These are phyloP conservation scores for Geotrupes spiniger DNA, from an alignment of 2,888 invertebrate species.

Conservation along the genomic window DNA sequence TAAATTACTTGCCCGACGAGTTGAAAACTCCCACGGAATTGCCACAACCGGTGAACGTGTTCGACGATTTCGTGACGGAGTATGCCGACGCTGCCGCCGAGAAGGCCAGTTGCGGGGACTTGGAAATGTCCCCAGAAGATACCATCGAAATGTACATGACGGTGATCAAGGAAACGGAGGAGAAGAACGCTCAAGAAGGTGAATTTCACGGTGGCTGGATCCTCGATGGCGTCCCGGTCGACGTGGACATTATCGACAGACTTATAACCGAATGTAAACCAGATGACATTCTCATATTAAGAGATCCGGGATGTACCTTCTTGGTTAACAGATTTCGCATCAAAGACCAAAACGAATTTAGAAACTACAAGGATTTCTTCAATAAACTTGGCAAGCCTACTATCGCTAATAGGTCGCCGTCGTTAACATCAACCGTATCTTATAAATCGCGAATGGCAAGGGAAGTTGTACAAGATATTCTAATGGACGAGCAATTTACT, in stretches of 20 bases:
- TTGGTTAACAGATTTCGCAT: constrained; percentile 39
- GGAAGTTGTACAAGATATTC: constrained; percentile 28
- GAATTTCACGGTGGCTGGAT: constrained; percentile 56
- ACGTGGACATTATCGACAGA: constrained; percentile 52
- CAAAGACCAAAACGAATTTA: constrained; percentile 33
- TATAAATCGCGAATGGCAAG: constrained; percentile 23
- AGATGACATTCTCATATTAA: constrained; percentile 57
- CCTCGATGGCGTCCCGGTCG: constrained; percentile 58
- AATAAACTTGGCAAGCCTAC: constrained; percentile 33
- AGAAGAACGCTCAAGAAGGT: constrained; percentile 38
- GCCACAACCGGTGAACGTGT: constrained; percentile 38
- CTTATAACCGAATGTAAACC: constrained; percentile 53
- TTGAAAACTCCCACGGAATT: constrained; percentile 32
- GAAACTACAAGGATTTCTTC: constrained; percentile 40
- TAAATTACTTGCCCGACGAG: constrained; percentile 48
- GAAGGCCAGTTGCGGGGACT: constrained; percentile 48
- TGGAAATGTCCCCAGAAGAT: constrained; percentile 51
- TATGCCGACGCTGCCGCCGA: constrained; percentile 51
- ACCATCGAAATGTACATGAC: constrained; percentile 48
- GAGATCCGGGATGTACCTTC: constrained; percentile 51
- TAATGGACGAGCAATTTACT: constrained; percentile 22
- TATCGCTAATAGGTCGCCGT: constrained; percentile 37
- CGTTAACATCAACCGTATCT: constrained; percentile 22
- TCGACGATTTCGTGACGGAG: constrained; percentile 52
- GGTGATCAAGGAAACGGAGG: constrained; percentile 48